phyloP scores from a whole-genome alignment of 2,113 vertebrate genomes.

The Tachycineta bicolor region DNA sequence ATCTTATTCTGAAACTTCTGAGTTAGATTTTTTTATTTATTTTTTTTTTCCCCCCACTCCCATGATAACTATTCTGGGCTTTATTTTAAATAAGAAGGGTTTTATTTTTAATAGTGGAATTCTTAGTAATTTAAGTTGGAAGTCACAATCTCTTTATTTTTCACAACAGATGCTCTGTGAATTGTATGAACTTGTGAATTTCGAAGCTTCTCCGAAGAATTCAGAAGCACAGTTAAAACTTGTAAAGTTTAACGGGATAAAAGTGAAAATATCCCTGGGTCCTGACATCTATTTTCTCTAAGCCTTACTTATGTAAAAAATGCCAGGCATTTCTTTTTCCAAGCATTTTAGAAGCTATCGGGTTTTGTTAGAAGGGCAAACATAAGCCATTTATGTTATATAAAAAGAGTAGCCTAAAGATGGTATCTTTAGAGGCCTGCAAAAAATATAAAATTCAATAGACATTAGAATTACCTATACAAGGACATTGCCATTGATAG shows the following conservation, averaged over 20 bases:
- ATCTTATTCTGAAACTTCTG: background rate
- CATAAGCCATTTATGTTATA: background rate
- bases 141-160: conserved; percentile 82
- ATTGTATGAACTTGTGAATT: conserved; percentile 83
- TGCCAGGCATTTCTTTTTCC: conserved; percentile 8
- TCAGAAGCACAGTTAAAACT: conserved; percentile 78
- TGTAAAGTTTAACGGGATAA: conserved; percentile 75
- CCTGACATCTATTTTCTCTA: conserved; percentile 72
- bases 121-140: conserved; percentile 79
- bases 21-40: background rate
- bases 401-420: background rate
- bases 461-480: background rate
- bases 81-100: conserved; percentile 48
- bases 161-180: conserved; percentile 84
- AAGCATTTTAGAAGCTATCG: conserved; percentile 15
- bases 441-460: background rate
- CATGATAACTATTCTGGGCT: background rate
- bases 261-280: conserved; percentile 76
- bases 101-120: conserved; percentile 77
- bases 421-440: background rate
- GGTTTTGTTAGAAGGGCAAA: background rate
- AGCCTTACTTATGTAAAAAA: conserved; percentile 70
- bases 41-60: background rate
- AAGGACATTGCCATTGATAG: background rate
- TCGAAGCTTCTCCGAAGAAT: conserved; percentile 78